These are phyloP conservation scores for Hippolais icterina DNA, from an alignment of 2,113 vertebrate species.

Conservation along the genomic window DNA sequence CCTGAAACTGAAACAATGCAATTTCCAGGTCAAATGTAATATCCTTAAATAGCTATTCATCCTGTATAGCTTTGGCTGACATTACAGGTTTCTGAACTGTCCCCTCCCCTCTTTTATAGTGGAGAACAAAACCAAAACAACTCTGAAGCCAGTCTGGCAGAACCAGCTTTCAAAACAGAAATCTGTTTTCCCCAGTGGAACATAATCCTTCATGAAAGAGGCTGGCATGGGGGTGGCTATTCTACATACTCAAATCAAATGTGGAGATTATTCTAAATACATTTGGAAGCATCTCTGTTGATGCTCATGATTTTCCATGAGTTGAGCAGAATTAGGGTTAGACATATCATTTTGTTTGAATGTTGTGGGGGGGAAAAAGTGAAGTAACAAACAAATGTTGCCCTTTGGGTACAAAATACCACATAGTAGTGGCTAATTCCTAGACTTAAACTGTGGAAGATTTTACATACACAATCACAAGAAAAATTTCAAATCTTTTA, in stretches of 20 bases:
- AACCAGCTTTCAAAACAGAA: not conserved
- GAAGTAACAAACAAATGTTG: not conserved
- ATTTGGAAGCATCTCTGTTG: not conserved
- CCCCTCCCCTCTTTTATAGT: not conserved
- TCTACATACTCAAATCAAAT: not conserved
- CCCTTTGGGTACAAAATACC: not conserved
- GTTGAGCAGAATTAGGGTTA: not conserved
- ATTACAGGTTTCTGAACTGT: not conserved
- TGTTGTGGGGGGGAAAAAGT: not conserved
- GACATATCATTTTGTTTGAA: not conserved
- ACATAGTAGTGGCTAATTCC: not conserved
- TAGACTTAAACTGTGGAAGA: not conserved
- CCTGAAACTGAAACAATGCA: constrained; percentile 77
- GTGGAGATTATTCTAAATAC: not conserved
- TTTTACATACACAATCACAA: not conserved
- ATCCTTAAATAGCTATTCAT: not conserved
- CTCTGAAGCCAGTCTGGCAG: not conserved
- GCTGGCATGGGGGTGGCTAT: not conserved
- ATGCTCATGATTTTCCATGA: not conserved
- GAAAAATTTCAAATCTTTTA: not conserved
- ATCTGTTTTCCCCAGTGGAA: not conserved
- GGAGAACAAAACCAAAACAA: not conserved
- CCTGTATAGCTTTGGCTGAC: not conserved
- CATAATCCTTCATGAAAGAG: not conserved
- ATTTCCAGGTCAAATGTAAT: constrained; percentile 26